Evolutionary conservation across 1,140 invertebrate species (phyloP).

Genomic region (Heterodera schachtii): DNA sequence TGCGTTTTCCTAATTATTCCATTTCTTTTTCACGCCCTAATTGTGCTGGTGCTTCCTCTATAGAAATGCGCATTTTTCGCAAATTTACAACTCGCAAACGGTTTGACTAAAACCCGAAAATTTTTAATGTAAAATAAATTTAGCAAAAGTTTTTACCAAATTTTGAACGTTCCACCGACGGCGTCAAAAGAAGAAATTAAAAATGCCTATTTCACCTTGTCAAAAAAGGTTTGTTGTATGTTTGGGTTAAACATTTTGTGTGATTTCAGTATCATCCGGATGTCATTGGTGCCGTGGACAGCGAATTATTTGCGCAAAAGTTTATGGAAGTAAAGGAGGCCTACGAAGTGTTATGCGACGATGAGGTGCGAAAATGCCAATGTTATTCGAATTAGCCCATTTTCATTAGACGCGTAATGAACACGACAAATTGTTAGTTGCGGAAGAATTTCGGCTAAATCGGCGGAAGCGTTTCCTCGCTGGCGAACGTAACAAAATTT

Average conservation of each 20-base stretch:
- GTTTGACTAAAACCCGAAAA: neutral
- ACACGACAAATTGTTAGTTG: neutral
- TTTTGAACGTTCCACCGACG: neutral
- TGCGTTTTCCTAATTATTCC: neutral
- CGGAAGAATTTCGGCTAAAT: neutral
- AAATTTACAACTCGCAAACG: neutral
- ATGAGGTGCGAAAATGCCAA: neutral
- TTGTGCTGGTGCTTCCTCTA: neutral
- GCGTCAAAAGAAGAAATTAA: neutral
- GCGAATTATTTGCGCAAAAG: neutral
- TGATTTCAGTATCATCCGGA: constrained; percentile 3
- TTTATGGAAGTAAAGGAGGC: neutral
- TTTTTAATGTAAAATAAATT: neutral
- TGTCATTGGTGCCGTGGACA: neutral
- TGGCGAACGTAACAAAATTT: neutral
- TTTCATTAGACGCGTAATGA: neutral
- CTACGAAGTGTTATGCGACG: neutral
- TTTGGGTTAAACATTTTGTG: too few species aligned
- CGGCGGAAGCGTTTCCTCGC: neutral
- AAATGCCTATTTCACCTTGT: neutral
- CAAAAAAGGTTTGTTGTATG: neutral
- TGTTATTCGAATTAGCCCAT: neutral
- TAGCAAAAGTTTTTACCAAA: neutral
- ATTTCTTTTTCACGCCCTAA: neutral
- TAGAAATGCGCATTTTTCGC: neutral